Conservation (phyloP, 2,888 invertebrate species). For the Melipona beecheii region DNA sequence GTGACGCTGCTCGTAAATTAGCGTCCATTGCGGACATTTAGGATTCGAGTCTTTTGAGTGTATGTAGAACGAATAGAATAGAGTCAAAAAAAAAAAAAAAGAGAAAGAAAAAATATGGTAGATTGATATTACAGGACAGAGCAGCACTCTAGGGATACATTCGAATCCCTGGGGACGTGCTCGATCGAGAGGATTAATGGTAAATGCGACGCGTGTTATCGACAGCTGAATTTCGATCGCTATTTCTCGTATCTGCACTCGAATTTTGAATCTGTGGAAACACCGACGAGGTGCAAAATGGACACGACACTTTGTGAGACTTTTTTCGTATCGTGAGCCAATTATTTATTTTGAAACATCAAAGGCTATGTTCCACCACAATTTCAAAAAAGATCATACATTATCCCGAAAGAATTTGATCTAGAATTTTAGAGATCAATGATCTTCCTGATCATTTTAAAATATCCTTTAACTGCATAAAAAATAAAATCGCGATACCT, state of each 20-base stretch:
- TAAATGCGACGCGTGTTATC: conserved; percentile 2
- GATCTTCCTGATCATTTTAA: too few species aligned
- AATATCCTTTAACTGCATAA: too few species aligned
- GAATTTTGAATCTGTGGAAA: background rate
- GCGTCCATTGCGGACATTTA: background rate
- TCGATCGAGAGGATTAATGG: conserved; percentile 8
- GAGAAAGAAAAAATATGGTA: background rate
- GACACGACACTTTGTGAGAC: too few species aligned
- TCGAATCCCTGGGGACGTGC: background rate
- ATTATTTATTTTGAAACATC: too few species aligned
- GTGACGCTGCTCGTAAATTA: conserved; percentile 42
- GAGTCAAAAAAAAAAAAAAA: background rate
- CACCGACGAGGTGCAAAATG: too few species aligned
- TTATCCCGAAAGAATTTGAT: too few species aligned
- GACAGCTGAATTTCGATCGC: background rate
- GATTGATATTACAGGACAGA: conserved; percentile 45
- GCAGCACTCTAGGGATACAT: conserved; percentile 2
- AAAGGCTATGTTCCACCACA: too few species aligned
- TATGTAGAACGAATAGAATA: background rate
- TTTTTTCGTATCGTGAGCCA: too few species aligned
- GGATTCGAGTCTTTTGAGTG: background rate
- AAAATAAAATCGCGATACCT: too few species aligned
- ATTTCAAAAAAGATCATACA: too few species aligned
- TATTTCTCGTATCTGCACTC: background rate
- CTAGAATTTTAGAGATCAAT: too few species aligned